These are phyloP conservation scores for Chloroclysta siterata DNA, from an alignment of 2,888 invertebrate species.

Conservation along the genomic window DNA sequence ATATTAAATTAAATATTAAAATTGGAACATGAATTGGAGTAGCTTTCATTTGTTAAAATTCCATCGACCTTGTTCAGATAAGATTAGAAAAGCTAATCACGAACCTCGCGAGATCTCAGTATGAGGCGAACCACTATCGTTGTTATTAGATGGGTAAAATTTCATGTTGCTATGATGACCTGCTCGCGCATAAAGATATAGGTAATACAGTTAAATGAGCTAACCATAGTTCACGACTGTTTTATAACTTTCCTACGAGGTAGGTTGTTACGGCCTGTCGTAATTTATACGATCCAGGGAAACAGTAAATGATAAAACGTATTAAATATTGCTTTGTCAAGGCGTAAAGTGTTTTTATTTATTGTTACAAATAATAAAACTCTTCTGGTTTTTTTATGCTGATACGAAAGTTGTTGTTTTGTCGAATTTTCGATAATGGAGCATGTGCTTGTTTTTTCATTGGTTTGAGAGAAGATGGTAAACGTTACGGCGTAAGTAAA, in stretches of 20 bases:
- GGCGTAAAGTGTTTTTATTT: constrained; percentile 48
- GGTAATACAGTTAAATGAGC: constrained; percentile 51
- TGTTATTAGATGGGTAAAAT: background rate
- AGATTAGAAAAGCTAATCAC: too few species aligned
- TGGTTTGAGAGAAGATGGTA: too few species aligned
- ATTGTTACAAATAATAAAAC: constrained; percentile 45
- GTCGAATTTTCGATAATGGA: too few species aligned
- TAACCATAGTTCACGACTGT: constrained; percentile 49
- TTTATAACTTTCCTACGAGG: constrained; percentile 63
- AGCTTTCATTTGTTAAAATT: too few species aligned
- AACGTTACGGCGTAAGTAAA: too few species aligned
- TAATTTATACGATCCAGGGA: constrained; percentile 52
- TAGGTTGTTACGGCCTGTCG: constrained; percentile 43
- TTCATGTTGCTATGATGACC: background rate
- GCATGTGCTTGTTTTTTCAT: too few species aligned
- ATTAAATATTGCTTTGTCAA: constrained; percentile 57
- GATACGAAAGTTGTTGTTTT: background rate
- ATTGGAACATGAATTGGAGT: too few species aligned
- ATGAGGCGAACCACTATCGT: background rate
- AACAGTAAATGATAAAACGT: constrained; percentile 59
- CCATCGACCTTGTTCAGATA: too few species aligned
- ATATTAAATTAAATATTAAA: too few species aligned
- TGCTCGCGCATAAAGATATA: background rate
- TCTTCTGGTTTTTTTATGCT: background rate
- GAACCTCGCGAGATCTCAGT: background rate